Evolutionary conservation across 2,113 vertebrate genomes (phyloP), one percentile per base, ranked within the genome.

Genomic region (Mandrillus leucophaeus): DNA sequence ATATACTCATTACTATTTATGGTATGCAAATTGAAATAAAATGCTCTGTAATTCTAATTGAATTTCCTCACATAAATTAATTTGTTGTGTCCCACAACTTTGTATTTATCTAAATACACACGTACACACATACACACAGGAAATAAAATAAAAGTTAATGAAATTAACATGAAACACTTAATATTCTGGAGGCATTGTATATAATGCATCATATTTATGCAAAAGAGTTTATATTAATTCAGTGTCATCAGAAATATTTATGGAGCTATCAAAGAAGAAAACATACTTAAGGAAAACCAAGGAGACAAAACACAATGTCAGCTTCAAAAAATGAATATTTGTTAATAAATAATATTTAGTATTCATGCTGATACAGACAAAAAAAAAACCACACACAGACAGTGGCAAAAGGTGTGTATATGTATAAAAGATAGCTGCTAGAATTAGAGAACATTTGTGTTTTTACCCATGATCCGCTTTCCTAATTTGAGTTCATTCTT

Each of bases 31-130:
- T 96, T 91, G 90, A 79, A 95, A 48, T 96, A 61, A 92, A 83
- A 95, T 66, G n/a, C n/a, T 73, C 95, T 95, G 95, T 81, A 93
- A 86, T 68, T 43, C 38, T 97, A 93, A 96, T 87, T 96, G 59
- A 97, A 95, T 95, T 81, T 64, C 72, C 85, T 93, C 78, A 93
- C 75, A 91, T 43, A 85, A 92, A 50, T 95, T 96, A 43, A 76
- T 80, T 97, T 97, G 97, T 82, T 70, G 95, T 96, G 91, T 92
- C 61, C 57, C 38, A 81, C 3, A 95, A 87, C 6, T 61, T 88
- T 83, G 5, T 73, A 64, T 23, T 70, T 78, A 87, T 45, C 87
- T 79, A 88, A 35, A 52, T 61, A 4, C 7, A 50, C 66, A 90
- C 4, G 75, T 3, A 81, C 23, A 18, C 45, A 61, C 8, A 9